These are phyloP conservation scores for Eulemur mongoz DNA, from an alignment of 2,797 vertebrate species.

Conservation along the genomic window DNA sequence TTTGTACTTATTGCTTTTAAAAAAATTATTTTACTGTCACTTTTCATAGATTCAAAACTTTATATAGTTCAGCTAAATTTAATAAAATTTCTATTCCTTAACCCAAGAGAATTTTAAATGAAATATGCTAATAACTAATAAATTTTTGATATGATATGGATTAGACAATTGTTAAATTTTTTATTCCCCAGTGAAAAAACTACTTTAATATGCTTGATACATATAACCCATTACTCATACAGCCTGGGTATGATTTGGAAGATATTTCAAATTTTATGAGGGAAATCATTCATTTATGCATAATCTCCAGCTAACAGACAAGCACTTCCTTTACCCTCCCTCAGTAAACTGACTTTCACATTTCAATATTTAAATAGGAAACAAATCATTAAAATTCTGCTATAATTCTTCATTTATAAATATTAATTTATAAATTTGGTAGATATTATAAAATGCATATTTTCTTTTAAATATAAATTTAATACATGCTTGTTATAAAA, in stretches of 20 bases:
- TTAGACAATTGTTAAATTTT: constrained; percentile 21
- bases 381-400: not conserved
- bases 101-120: constrained; percentile 40
- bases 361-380: constrained; percentile 44
- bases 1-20: not conserved
- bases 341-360: constrained; percentile 14
- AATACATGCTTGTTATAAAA: not conserved
- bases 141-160: not conserved
- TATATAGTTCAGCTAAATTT: not conserved
- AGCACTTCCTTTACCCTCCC: not conserved
- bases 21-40: not conserved
- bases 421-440: constrained; percentile 10
- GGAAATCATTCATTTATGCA: not conserved
- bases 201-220: not conserved
- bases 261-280: constrained; percentile 29
- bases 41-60: constrained; percentile 2
- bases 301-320: not conserved
- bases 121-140: constrained; percentile 21
- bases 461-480: constrained; percentile 24
- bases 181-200: not conserved
- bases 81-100: constrained; percentile 4
- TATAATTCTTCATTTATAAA: constrained; percentile 43
- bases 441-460: not conserved
- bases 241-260: constrained; percentile 32
- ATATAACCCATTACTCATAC: not conserved